Base-by-base conservation (phyloP, 2,888 invertebrate genomes). In the Branchipolynoe longqiensis region DNA sequence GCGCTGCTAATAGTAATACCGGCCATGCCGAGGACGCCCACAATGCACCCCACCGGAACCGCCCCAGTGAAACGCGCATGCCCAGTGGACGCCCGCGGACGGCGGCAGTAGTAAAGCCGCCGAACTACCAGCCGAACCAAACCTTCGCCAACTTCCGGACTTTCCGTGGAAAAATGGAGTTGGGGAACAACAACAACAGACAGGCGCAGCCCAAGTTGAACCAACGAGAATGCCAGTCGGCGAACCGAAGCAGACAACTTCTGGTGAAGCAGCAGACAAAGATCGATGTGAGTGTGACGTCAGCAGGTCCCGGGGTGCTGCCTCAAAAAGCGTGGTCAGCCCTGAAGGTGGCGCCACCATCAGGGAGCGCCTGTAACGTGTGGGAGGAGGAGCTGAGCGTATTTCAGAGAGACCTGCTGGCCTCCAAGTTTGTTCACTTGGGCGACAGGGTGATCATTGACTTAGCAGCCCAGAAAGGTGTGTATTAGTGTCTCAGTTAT, bases 381-480 rank as follows among this genome's bases (percentile, higher is more conserved):
- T 62, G 62, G 62, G 62, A 31, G 3, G 62, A 73, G 28, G 40
- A 38, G 8, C 22, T 84, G 22, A 59, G 48, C 41, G 64, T 64
- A 28, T 84, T 69, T n/a, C 89, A 91, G 82, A 90, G 89, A 81
- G 91, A 92, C 82, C 84, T 83, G 14, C 86, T 91, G 31, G 59
- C 90, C 62, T 82, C 86, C 31, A 85, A 90, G 1, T 89, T 90
- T 85, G 87, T 92, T 1, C 88, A 90, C 48, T 85, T 90, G 41
- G 92, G 92, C 0, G 91, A 91, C 85, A 73, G 92, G 33, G 90
- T 91, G n/a, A 83, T 90, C 82, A 82, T 56, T 25, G 82, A 82
- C 54, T 4, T 36, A 12, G 1, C 82, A 41, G 22, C 58, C 33
- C 25, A 41, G 48, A 82, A 91, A 81, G 90, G 90, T 0, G 25